A percentile compares a stretch with the other conserved stretches of the same genome.
phyloP scores from a whole-genome alignment of 2,888 invertebrate species.

The Caenorhabditis becei region DNA sequence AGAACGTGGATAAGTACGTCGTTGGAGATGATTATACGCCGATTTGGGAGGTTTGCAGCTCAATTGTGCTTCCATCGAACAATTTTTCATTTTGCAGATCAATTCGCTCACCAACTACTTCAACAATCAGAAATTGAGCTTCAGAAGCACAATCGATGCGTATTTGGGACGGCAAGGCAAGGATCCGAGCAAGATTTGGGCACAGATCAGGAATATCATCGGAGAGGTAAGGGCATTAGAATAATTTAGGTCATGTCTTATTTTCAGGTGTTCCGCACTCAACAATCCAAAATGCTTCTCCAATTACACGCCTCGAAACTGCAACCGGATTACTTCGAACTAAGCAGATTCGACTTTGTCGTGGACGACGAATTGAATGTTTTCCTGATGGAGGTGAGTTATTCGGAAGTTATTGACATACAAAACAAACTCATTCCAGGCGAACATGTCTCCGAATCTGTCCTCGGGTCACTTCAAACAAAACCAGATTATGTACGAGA shows the following conservation, averaged over 20 bases:
- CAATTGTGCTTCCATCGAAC: background rate
- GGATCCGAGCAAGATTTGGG: slow-evolving; percentile 89
- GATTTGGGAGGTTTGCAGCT: slow-evolving; percentile 89
- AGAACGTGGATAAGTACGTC: slow-evolving; percentile 91
- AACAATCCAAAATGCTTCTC: slow-evolving; percentile 74
- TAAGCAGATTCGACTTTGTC: slow-evolving; percentile 95
- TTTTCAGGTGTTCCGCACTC: slow-evolving; percentile 81
- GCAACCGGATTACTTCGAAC: slow-evolving; percentile 88
- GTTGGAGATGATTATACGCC: slow-evolving; percentile 95
- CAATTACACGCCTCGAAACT: slow-evolving; percentile 42
- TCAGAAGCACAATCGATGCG: slow-evolving; percentile 91
- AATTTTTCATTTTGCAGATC: slow-evolving; percentile 80
- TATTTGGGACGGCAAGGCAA: slow-evolving; percentile 85
- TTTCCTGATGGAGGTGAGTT: slow-evolving; percentile 88
- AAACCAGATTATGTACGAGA: slow-evolving; percentile 91
- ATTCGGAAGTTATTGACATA: slow-evolving; percentile 67
- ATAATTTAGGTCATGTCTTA: too few relatives aligned
- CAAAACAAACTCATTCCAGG: slow-evolving; percentile 84
- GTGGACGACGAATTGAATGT: slow-evolving; percentile 91
- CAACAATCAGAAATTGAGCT: slow-evolving; percentile 86
- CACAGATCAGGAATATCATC: slow-evolving; percentile 89
- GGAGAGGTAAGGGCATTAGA: too few relatives aligned
- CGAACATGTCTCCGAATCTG: slow-evolving; percentile 98
- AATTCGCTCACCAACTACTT: slow-evolving; percentile 82
- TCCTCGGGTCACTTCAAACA: slow-evolving; percentile 94